Base-by-base conservation (phyloP, 1,140 invertebrate species). In the Trachymyrmex septentrionalis region DNA sequence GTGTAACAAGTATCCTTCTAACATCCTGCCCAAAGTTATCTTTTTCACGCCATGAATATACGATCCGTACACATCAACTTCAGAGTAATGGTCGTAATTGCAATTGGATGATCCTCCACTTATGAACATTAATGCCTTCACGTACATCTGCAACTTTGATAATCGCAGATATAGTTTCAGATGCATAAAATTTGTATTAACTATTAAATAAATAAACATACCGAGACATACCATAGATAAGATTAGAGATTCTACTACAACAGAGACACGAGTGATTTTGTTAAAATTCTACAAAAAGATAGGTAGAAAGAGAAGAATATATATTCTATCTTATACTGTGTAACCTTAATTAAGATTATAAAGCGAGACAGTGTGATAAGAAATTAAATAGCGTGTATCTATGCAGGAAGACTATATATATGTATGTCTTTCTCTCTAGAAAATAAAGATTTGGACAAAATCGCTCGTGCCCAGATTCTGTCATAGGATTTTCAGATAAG, bases 1-100 rank as follows among this genome's bases (percentile, higher is more conserved):
- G 57, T 80, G 21, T 71, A 81, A 81, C 50, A 72, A 82, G 34
- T 21, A 82, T 27, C 30, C 78, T 0, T 55, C 14, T 80, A 64
- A 34, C 30, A 34, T 24, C 30, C 27, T 16, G 66, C 38, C 67
- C 80, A 61, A 61, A 67, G 38, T 73, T 82, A 82, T 82, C 67
- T 72, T 59, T 61, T 30, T 82, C 67, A 24, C 12, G n/a, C 4
- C 30, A 14, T 19, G 10, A 78, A 50, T 44, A 50, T 44, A 16
- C 12, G 6, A 44, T 44, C 9, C 9, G 30, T 4, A 21, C 19
- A n/a, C 3, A 61, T 72, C 48, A 82, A 57, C n/a, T 30, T 30
- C 24, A 21, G 44, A 34, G 21, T 78, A 44, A 73, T 24, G 30
- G 3, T 55, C 61, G n/a, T 67, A 30, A 82, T 59, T 7, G 66